These are phyloP conservation scores for Adineta ricciae DNA, from an alignment of 2,888 invertebrate genomes.

Conservation along the genomic window DNA sequence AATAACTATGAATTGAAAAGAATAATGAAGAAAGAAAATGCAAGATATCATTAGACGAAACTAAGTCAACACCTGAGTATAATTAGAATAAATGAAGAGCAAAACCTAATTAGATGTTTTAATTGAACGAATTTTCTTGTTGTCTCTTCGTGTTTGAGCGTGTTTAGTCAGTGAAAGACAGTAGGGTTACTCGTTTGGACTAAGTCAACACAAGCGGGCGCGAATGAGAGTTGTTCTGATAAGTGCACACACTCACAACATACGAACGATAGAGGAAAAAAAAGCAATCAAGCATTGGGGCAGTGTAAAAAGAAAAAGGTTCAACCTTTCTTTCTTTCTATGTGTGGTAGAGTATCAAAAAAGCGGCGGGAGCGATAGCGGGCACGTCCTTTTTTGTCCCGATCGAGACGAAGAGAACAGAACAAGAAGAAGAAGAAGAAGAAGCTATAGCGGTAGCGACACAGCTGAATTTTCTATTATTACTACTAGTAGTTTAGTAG, in stretches of 20 bases:
- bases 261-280: not conserved
- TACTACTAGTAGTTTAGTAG: not conserved
- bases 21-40: not conserved
- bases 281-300: constrained; percentile 15
- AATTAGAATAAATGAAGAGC: not conserved
- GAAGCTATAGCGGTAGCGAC: not conserved
- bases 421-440: constrained; percentile 2
- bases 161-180: not conserved
- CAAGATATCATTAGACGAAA: not conserved
- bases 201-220: constrained; percentile 5
- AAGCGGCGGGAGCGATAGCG: constrained; percentile 1
- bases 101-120: not conserved
- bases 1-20: not conserved
- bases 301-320: not conserved
- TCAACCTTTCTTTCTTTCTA: constrained; percentile 4
- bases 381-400: constrained; percentile 13
- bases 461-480: not conserved
- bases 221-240: not conserved
- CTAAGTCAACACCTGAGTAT: not conserved
- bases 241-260: constrained; percentile 11
- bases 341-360: not conserved
- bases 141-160: not conserved
- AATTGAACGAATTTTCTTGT: not conserved
- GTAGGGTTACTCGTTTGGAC: not conserved
- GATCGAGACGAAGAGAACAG: constrained; percentile 9